Base-by-base conservation (phyloP, 1,140 invertebrate species). In the Cryptotermes secundus region DNA sequence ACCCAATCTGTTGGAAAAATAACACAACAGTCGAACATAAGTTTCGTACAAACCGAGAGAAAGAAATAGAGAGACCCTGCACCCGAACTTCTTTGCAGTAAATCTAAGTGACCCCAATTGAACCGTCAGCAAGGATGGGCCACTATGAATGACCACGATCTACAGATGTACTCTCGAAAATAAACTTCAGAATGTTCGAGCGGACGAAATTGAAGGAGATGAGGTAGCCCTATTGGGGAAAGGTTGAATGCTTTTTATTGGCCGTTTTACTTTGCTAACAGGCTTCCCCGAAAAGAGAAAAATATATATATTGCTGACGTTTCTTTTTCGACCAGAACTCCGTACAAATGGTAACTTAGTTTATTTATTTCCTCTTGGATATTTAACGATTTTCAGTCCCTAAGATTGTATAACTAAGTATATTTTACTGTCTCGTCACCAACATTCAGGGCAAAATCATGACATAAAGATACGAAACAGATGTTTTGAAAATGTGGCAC, bases 51-150 rank as follows among this genome's bases (percentile, higher is more conserved):
- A n/a, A n/a, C n/a, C n/a, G n/a, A n/a, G n/a, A n/a, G n/a, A n/a
- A n/a, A n/a, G 53, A 59, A 9, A 26, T 3, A 59, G 53, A 19
- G 26, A 59, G 53, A 26, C 19, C 6, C 53, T 59, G 53, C 24
- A 16, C 53, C 53, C 16, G 53, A 3, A 59, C 6, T 59, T 59
- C 24, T 19, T 22, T 59, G 53, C 53, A 59, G 53, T 59, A 59
- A 59, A 59, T 59, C 53, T 59, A 59, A 59, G 53, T 59, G 53
- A 59, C 53, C 53, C 53, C 53, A 59, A 59, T 59, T 59, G 53
- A 59, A 59, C 53, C 19, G 53, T 4, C 53, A 59, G 53, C 7
- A 19, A 22, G 53, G 38, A 12, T 12, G 12, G 38, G 38, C 38
- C 53, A 59, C 3, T 3, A 59, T n/a, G 53, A 59, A 59, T 59